Conservation (phyloP, 2,113 vertebrate species). For the Austrofundulus limnaeus region DNA sequence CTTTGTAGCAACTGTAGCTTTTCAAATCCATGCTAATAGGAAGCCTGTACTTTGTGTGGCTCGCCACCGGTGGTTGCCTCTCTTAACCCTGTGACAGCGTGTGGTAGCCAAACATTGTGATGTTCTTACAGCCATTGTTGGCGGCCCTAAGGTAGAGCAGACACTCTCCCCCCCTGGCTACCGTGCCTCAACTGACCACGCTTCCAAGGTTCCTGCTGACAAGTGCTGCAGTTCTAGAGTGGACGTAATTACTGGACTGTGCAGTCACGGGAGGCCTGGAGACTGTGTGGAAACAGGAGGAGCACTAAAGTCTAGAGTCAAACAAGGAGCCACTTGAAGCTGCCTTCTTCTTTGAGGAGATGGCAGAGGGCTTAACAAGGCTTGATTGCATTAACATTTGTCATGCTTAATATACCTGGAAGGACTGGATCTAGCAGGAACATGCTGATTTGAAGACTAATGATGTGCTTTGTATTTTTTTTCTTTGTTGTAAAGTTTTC, state of each 20-base stretch:
- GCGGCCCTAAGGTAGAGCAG: constrained; percentile 17
- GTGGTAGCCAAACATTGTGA: constrained; percentile 63
- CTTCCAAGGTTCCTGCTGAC: constrained; percentile 63
- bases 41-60: constrained; percentile 67
- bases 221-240: constrained; percentile 47
- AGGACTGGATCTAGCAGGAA: constrained; percentile 57
- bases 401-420: constrained; percentile 64
- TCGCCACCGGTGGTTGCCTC: constrained; percentile 54
- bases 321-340: constrained; percentile 62
- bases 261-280: constrained; percentile 55
- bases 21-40: constrained; percentile 78
- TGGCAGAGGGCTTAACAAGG: constrained; percentile 68
- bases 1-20: constrained; percentile 71
- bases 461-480: constrained; percentile 56
- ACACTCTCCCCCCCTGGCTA: constrained; percentile 4
- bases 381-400: constrained; percentile 81
- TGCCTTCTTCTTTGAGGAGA: constrained; percentile 59
- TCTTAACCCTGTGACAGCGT: constrained; percentile 58
- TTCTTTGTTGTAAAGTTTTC: constrained; percentile 49
- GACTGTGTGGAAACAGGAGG: constrained; percentile 49
- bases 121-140: constrained; percentile 40
- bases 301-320: constrained; percentile 50
- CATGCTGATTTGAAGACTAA: constrained; percentile 70
- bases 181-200: constrained; percentile 39
- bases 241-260: constrained; percentile 63